phyloP scores from a whole-genome alignment of 37 sponge, comb jelly and placozoan genomes.

The Chondrosia reniformis region DNA sequence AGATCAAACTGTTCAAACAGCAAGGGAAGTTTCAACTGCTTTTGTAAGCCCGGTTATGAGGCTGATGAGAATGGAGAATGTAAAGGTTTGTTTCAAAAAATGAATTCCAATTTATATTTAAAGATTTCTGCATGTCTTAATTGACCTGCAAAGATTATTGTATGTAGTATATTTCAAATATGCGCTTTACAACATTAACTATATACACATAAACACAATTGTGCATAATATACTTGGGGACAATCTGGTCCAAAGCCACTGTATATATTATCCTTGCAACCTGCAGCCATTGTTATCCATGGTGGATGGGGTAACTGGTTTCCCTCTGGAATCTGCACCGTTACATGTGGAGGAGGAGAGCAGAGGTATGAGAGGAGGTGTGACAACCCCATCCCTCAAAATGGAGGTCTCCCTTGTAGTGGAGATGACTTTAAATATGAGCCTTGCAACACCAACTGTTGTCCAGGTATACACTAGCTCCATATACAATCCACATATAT shows the following conservation, averaged over 20 bases:
- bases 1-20: slow-evolving; percentile 20
- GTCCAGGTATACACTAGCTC: slow-evolving; percentile 11
- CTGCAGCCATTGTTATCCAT: neutral
- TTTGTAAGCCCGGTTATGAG: slow-evolving; percentile 7
- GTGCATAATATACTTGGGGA: no score
- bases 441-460: slow-evolving; percentile 25
- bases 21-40: neutral
- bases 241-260: no score
- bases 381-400: slow-evolving; percentile 5
- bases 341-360: slow-evolving; percentile 18
- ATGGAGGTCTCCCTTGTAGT: neutral
- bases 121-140: no score
- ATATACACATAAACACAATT: no score
- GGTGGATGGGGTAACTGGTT: slow-evolving; percentile 14
- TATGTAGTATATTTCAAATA: no score
- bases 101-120: no score
- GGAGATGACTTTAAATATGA: slow-evolving; percentile 22
- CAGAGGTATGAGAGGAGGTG: slow-evolving; percentile 15
- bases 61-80: slow-evolving; percentile 4
- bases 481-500: neutral
- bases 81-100: slow-evolving; percentile 7
- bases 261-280: no score
- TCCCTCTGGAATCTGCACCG: slow-evolving; percentile 4
- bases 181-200: no score
- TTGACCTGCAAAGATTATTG: no score